Percentiles rank a stretch among this genome's conserved stretches.
These are phyloP conservation scores for Mesitornis unicolor DNA, from an alignment of 2,113 vertebrate genomes.

Conservation along the genomic window DNA sequence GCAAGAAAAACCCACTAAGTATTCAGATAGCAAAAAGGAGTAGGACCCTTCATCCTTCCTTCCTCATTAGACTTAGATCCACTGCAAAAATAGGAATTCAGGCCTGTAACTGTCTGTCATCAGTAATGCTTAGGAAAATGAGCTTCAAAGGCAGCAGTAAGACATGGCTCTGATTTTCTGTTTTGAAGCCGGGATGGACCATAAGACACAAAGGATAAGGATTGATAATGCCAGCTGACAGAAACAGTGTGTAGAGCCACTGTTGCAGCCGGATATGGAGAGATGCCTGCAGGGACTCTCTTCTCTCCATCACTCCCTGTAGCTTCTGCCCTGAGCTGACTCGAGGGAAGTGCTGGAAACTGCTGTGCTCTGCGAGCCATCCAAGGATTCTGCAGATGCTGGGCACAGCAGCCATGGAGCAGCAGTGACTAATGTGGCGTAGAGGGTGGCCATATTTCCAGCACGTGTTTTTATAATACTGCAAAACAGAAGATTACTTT, in stretches of 20 bases:
- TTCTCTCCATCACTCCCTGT: background rate
- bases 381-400: background rate
- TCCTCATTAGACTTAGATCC: background rate
- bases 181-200: background rate
- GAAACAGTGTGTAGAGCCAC: background rate
- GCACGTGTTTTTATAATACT: background rate
- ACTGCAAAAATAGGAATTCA: background rate
- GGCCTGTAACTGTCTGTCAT: background rate
- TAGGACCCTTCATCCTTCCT: background rate
- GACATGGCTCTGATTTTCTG: background rate
- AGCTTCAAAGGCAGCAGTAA: background rate
- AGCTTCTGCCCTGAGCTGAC: background rate
- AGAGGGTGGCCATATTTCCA: background rate
- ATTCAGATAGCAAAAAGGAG: background rate
- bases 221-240: background rate
- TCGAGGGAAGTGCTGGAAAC: background rate
- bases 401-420: background rate
- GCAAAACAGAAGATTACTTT: background rate
- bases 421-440: background rate
- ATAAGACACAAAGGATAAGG: background rate
- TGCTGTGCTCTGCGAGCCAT: background rate
- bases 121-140: background rate
- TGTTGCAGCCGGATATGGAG: background rate
- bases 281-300: background rate
- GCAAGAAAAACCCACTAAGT: background rate